Evolutionary conservation across 2,113 vertebrate genomes (phyloP).

Genomic region (Lamprologus sp.): DNA sequence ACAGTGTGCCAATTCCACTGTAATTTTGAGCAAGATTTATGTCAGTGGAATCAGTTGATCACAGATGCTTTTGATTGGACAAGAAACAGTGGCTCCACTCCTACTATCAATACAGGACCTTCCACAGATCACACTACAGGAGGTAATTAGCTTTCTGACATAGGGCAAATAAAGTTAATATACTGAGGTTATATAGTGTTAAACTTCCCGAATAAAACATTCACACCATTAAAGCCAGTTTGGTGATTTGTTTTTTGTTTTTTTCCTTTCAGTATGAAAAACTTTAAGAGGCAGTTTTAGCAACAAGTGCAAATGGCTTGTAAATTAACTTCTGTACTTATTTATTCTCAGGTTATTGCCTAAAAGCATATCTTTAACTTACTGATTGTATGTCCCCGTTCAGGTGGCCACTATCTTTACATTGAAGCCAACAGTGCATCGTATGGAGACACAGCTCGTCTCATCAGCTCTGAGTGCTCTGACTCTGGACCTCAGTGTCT

Average conservation of each 20-base stretch:
- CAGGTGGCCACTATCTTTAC: constrained; percentile 53
- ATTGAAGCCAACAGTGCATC: constrained; percentile 51
- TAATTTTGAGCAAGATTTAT: constrained; percentile 43
- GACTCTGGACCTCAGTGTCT: constrained; percentile 70
- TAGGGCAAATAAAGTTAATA: too few relatives aligned
- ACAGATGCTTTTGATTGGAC: constrained; percentile 59
- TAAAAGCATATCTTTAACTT: too few relatives aligned
- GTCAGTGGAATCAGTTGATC: constrained; percentile 40
- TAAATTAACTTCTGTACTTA: too few relatives aligned
- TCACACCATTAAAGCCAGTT: too few relatives aligned
- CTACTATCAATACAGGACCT: constrained; percentile 32
- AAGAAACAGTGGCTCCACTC: constrained; percentile 37
- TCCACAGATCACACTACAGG: constrained; percentile 46
- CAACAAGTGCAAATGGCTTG: too few relatives aligned
- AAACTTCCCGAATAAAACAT: too few relatives aligned
- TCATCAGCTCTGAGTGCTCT: constrained; percentile 67
- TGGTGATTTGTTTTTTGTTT: too few relatives aligned
- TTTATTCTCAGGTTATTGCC: too few relatives aligned
- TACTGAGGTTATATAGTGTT: too few relatives aligned
- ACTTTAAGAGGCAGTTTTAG: too few relatives aligned
- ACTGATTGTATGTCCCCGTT: background rate
- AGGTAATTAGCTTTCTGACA: background rate
- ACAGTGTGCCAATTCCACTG: constrained; percentile 44
- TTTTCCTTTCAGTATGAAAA: too few relatives aligned
- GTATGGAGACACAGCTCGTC: constrained; percentile 56